Conservation (phyloP, 2,888 invertebrate species). For the Protodeltote pygarga region DNA sequence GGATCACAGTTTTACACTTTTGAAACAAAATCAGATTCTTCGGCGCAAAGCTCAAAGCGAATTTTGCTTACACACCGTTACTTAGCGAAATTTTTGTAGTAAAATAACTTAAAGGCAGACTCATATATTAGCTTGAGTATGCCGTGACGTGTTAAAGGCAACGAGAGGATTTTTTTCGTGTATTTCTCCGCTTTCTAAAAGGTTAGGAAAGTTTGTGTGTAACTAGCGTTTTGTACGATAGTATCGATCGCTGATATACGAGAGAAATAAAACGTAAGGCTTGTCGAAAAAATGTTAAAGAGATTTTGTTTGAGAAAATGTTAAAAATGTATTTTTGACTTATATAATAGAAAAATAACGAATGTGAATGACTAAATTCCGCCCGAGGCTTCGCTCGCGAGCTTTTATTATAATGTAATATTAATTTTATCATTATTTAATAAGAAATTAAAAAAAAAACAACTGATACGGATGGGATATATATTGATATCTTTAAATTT, state of each 20-base stretch:
- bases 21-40: conserved; percentile 28
- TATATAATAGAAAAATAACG: too few relatives aligned
- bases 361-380: too few relatives aligned
- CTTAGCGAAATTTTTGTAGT: conserved; percentile 16
- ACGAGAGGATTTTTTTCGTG: conserved; percentile 27
- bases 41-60: conserved; percentile 16
- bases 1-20: conserved; percentile 3
- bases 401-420: too few relatives aligned
- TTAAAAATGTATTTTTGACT: too few relatives aligned
- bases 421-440: too few relatives aligned
- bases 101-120: conserved; percentile 26
- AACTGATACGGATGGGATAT: too few relatives aligned
- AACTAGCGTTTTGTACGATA: conserved; percentile 21
- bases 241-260: conserved; percentile 12
- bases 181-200: conserved; percentile 28
- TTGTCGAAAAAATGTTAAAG: conserved; percentile 2
- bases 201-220: conserved; percentile 15
- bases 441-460: too few relatives aligned
- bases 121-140: conserved; percentile 21
- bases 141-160: conserved; percentile 25
- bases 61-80: conserved; percentile 26
- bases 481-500: too few relatives aligned
- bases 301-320: conserved; percentile 11
- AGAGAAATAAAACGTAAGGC: conserved; percentile 16
- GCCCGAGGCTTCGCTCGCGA: too few relatives aligned